Evolutionary conservation across 2,797 vertebrate genomes (phyloP).

Genomic region (Alectoris magna): DNA sequence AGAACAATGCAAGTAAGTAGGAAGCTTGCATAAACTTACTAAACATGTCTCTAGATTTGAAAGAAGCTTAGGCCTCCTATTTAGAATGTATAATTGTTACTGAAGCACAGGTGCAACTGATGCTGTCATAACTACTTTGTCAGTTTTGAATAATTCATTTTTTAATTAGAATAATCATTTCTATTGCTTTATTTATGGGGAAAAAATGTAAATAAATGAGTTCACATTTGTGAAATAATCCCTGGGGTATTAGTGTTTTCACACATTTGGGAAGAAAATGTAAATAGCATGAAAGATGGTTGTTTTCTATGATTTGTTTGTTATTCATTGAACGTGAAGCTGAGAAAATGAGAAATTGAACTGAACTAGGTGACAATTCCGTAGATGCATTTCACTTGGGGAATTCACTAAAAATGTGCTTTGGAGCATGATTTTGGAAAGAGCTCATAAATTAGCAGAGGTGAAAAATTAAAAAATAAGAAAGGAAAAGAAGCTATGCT

Average conservation of each 20-base stretch:
- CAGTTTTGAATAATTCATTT: not conserved
- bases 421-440: conserved; percentile 30
- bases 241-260: not conserved
- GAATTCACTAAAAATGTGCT: conserved; percentile 23
- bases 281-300: not conserved
- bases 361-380: not conserved
- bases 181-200: not conserved
- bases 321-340: not conserved
- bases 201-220: not conserved
- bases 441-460: conserved; percentile 32
- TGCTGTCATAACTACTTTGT: not conserved
- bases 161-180: not conserved
- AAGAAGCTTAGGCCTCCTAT: not conserved
- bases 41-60: not conserved
- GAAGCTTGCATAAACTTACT: not conserved
- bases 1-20: not conserved
- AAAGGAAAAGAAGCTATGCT: conserved; percentile 14
- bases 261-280: not conserved
- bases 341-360: not conserved
- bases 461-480: conserved; percentile 45
- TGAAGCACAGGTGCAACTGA: not conserved
- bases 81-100: not conserved
- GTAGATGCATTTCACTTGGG: not conserved
- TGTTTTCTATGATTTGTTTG: conserved; percentile 45
- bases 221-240: not conserved